Evolutionary conservation across 2,113 vertebrate species (phyloP), one percentile per base, ranked within the genome.

Genomic region (Gallinago undulata): DNA sequence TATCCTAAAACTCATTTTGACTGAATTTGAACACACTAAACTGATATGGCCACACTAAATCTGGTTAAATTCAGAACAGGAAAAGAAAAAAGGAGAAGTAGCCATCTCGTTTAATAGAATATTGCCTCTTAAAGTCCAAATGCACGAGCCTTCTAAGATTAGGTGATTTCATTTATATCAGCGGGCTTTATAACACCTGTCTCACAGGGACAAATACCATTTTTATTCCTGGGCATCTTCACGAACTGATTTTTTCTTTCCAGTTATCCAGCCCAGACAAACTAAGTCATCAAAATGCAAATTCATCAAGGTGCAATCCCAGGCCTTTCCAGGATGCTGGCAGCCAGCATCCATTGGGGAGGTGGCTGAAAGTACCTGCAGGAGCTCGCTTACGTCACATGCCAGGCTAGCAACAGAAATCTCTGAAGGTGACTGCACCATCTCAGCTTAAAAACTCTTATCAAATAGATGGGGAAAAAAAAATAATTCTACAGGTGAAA

Each of bases 361-460:
- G 8, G 10, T 79, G 43, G 55, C 24, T 85, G 27, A 73, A 93
- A 90, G 68, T 11, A 9, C 59, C 60, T 63, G n/a, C 73, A 81
- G 53, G 94, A 90, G 9, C 33, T 85, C 66, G 48, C 23, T 91
- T 41, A 48, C 0, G 0, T 66, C 75, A 24, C 0, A 0, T 22
- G 75, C 85, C 3, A 3, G 62, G 39, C 39, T 75, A 63, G 60
- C n/a, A 22, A 45, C 0, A 2, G 57, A 73, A 79, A 92, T 83
- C 75, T 73, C 59, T 45, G 43, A 62, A 86, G 69, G 28, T 75
- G 43, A 70, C 18, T 27, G 25, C 35, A 83, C 31, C 16, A 73
- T 21, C 7, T 30, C 63, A 57, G 55, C 76, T 83, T 41, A 55
- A 92, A 94, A 96, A 62, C 48, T 56, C 25, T 37, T 25, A 41